These are phyloP conservation scores for Nylanderia fulva DNA, from an alignment of 1,140 invertebrate species.

Conservation along the genomic window DNA sequence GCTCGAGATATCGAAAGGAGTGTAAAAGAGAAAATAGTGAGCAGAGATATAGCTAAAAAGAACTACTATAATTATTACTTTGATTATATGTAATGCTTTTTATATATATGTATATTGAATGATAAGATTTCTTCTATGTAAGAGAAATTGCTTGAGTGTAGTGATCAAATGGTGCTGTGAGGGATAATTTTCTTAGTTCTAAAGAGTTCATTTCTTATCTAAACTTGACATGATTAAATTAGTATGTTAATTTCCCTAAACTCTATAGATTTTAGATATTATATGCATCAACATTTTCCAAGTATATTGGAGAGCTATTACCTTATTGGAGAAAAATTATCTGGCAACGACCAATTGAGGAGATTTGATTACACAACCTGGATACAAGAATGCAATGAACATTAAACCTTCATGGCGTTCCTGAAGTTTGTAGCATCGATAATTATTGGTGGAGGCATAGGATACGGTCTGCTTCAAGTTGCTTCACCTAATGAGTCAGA, in stretches of 20 bases:
- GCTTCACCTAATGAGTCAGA: constrained; percentile 26
- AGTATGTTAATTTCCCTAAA: neutral
- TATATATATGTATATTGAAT: too few relatives aligned
- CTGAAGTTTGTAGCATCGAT: constrained; percentile 35
- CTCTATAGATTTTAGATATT: constrained; percentile 79
- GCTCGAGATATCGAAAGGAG: too few relatives aligned
- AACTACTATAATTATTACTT: neutral
- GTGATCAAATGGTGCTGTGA: neutral
- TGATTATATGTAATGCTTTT: neutral
- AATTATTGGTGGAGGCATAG: constrained; percentile 60
- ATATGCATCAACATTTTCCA: constrained; percentile 76
- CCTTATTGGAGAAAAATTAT: constrained; percentile 74
- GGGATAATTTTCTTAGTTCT: neutral
- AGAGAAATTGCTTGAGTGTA: neutral
- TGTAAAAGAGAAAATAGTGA: too few relatives aligned
- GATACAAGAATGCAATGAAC: constrained; percentile 72
- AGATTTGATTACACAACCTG: constrained; percentile 72
- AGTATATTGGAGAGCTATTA: constrained; percentile 81
- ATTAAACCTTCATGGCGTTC: constrained; percentile 73
- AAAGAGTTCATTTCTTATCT: neutral
- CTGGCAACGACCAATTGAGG: constrained; percentile 60
- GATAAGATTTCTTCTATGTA: neutral
- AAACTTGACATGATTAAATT: neutral
- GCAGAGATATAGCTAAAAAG: too few relatives aligned
- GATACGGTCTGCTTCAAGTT: constrained; percentile 56